These are phyloP conservation scores for Aphis craccivora DNA, from an alignment of 1,140 invertebrate genomes.

Conservation along the genomic window DNA sequence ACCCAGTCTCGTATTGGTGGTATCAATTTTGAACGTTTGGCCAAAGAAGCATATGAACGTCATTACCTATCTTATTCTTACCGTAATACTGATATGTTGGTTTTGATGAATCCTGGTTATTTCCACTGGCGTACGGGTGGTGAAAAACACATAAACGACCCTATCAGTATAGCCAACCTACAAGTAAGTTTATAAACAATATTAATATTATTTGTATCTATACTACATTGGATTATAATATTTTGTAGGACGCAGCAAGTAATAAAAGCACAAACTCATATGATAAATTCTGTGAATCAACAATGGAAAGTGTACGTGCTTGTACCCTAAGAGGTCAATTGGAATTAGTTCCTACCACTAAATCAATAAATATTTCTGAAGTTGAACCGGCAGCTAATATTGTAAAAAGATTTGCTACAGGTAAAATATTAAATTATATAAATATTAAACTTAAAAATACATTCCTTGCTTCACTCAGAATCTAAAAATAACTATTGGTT, in stretches of 20 bases:
- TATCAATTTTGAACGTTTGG: conserved; percentile 87
- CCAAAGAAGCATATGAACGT: conserved; percentile 85
- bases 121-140: conserved; percentile 97
- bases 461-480: too few species aligned
- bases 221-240: neutral
- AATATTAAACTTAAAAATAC: too few species aligned
- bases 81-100: conserved; percentile 75
- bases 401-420: conserved; percentile 87
- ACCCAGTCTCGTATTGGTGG: conserved; percentile 96
- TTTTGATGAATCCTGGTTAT: conserved; percentile 91
- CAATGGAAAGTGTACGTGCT: conserved; percentile 83
- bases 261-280: conserved; percentile 85
- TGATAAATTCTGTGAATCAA: conserved; percentile 85
- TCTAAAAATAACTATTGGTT: neutral
- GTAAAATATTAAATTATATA: conserved; percentile 61
- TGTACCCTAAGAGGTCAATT: conserved; percentile 94
- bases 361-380: conserved; percentile 82
- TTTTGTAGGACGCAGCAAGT: conserved; percentile 78
- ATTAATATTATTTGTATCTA: neutral
- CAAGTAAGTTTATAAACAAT: conserved; percentile 68
- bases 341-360: conserved; percentile 79
- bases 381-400: conserved; percentile 94
- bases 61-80: conserved; percentile 82
- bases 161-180: conserved; percentile 89
- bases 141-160: conserved; percentile 98